Evolutionary conservation across 2,113 vertebrate species (phyloP).

Genomic region (Macaca mulatta): DNA sequence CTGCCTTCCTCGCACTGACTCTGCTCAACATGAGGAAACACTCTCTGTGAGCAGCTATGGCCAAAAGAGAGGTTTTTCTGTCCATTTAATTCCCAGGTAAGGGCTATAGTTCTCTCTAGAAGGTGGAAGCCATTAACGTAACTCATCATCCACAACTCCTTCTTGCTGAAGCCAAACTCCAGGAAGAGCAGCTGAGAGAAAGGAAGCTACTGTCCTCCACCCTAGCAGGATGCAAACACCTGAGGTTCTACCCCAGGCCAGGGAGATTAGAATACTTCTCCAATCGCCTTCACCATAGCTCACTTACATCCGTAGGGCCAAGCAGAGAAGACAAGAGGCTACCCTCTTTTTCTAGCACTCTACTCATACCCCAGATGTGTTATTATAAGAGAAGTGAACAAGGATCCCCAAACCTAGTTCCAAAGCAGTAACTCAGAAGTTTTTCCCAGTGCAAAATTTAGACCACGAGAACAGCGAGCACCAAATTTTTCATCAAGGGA

Average conservation of each 20-base stretch:
- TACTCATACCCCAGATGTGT: background rate
- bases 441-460: background rate
- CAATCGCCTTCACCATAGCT: background rate
- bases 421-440: background rate
- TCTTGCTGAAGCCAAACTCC: background rate
- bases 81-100: background rate
- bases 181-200: background rate
- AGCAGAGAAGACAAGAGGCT: background rate
- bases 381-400: background rate
- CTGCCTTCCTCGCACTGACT: accelerated
- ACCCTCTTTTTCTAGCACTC: background rate
- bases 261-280: background rate
- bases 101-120: background rate
- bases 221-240: accelerated
- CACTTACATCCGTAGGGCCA: accelerated
- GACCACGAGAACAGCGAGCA: background rate
- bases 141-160: background rate
- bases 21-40: background rate
- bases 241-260: background rate
- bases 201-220: background rate
- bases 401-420: background rate
- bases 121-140: background rate
- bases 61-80: background rate
- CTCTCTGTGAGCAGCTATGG: too few species aligned
- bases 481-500: background rate